A percentile compares a stretch with the other conserved stretches of the same genome.
Evolutionary conservation across 2,113 vertebrate genomes (phyloP).

Genomic region (Callithrix jacchus): DNA sequence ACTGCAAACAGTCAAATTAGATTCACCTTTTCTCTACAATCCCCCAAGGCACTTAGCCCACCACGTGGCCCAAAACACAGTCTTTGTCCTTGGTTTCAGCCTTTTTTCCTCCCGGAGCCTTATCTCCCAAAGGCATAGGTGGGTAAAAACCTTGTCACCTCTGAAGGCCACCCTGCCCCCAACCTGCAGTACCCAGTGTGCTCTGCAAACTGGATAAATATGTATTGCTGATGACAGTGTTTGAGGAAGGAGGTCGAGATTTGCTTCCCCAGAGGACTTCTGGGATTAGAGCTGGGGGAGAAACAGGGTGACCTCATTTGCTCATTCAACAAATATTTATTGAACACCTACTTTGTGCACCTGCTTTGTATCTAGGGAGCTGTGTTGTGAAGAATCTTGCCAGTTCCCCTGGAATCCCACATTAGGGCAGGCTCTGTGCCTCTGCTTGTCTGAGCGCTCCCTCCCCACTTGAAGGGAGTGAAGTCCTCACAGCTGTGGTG

Average conservation of each 20-base stretch:
- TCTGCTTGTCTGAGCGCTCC: not conserved
- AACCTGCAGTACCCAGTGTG: not conserved
- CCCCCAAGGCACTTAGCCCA: not conserved
- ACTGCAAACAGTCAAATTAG: not conserved
- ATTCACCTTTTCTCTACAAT: not conserved
- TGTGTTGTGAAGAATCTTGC: not conserved
- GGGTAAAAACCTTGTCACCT: not conserved
- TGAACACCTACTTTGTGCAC: slow-evolving; percentile 18
- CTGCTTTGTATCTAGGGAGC: not conserved
- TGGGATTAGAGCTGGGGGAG: slow-evolving; percentile 19
- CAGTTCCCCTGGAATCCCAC: not conserved
- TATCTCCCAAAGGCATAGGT: slow-evolving; percentile 34
- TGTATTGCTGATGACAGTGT: not conserved
- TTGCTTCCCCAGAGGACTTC: slow-evolving; percentile 30
- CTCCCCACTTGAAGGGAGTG: not conserved
- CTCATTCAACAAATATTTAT: slow-evolving; percentile 52
- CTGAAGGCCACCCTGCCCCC: slow-evolving; percentile 29
- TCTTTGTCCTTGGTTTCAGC: not conserved
- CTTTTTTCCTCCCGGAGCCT: slow-evolving; percentile 12
- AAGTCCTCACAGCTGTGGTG: not conserved
- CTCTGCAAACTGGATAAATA: slow-evolving; percentile 34
- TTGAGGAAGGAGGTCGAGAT: slow-evolving; percentile 20
- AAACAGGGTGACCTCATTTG: slow-evolving; percentile 25
- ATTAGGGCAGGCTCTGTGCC: not conserved
- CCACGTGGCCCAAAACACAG: not conserved